A percentile compares a stretch with the other conserved stretches of the same genome.
phyloP scores from a whole-genome alignment of 1,140 invertebrate genomes.

The Doryteuthis pealeii region DNA sequence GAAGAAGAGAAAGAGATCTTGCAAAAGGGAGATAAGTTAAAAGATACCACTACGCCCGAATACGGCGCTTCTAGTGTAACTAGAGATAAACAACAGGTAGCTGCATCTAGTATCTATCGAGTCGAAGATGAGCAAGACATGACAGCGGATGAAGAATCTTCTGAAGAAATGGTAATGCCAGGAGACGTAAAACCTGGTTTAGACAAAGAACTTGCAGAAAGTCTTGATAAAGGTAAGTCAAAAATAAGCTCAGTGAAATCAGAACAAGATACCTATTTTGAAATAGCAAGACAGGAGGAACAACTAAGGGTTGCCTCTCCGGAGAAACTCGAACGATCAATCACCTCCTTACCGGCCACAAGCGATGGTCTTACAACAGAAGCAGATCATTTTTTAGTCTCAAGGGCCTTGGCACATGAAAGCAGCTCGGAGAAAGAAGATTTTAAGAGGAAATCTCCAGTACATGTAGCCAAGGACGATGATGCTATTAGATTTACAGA shows the following conservation, averaged over 20 bases:
- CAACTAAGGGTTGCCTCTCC: not conserved
- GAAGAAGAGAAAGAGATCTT: slow-evolving; percentile 17
- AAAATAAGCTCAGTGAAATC: not conserved
- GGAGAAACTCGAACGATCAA: not conserved
- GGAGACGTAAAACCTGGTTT: slow-evolving; percentile 11
- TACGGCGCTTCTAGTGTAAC: not conserved
- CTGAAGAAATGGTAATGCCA: slow-evolving; percentile 1
- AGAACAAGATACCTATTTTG: slow-evolving; percentile 25
- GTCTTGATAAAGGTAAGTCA: slow-evolving; percentile 22
- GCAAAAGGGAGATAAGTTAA: not conserved
- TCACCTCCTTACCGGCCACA: not conserved
- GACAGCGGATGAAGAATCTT: slow-evolving; percentile 8
- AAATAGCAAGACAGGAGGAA: not conserved
- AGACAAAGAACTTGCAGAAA: slow-evolving; percentile 32
- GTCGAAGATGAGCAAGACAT: slow-evolving; percentile 5
- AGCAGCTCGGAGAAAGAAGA: not conserved
- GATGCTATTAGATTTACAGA: too few species aligned
- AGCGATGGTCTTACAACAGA: not conserved
- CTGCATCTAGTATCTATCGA: not conserved
- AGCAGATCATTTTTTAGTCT: slow-evolving; percentile 2
- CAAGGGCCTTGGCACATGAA: slow-evolving; percentile 6
- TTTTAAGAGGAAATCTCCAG: not conserved
- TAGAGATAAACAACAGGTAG: not conserved
- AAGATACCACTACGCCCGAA: not conserved
- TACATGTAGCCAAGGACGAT: not conserved